Conservation (phyloP, 1,140 invertebrate species). For the Platyscapa corneri region DNA sequence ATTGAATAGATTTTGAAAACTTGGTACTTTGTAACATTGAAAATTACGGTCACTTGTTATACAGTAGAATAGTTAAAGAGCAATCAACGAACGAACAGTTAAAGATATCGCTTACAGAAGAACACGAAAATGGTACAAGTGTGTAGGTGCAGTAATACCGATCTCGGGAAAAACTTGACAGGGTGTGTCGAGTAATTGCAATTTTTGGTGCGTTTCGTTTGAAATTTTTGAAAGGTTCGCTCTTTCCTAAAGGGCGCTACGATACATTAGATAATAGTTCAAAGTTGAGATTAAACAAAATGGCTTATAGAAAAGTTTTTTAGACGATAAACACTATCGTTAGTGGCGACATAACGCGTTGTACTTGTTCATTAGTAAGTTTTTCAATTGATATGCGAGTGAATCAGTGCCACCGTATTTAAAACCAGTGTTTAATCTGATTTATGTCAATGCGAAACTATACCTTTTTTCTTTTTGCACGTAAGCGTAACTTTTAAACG, state of each 20-base stretch:
- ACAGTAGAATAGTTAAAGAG: slow-evolving; percentile 29
- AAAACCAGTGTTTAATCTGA: background rate
- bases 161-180: slow-evolving; percentile 39
- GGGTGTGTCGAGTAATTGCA: slow-evolving; percentile 28
- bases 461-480: slow-evolving; percentile 4
- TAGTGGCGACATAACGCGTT: slow-evolving; percentile 48
- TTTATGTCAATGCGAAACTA: slow-evolving; percentile 30
- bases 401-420: slow-evolving; percentile 32
- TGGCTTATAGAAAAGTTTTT: slow-evolving; percentile 43
- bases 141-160: slow-evolving; percentile 25
- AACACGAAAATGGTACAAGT: slow-evolving; percentile 43
- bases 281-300: slow-evolving; percentile 34
- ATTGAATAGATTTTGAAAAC: slow-evolving; percentile 31
- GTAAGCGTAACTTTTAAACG: slow-evolving; percentile 46
- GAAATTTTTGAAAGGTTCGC: slow-evolving; percentile 27
- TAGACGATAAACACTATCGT: slow-evolving; percentile 38
- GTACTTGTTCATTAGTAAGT: slow-evolving; percentile 52
- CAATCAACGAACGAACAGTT: slow-evolving; percentile 39
- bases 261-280: slow-evolving; percentile 21
- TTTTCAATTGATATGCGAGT: slow-evolving; percentile 52
- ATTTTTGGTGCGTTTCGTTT: slow-evolving; percentile 32
- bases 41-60: slow-evolving; percentile 25
- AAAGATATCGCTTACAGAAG: slow-evolving; percentile 20
- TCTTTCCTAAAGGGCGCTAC: slow-evolving; percentile 28
- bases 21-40: slow-evolving; percentile 23